Evolutionary conservation across 2,888 invertebrate species (phyloP).

Genomic region (Cerastis leucographa): DNA sequence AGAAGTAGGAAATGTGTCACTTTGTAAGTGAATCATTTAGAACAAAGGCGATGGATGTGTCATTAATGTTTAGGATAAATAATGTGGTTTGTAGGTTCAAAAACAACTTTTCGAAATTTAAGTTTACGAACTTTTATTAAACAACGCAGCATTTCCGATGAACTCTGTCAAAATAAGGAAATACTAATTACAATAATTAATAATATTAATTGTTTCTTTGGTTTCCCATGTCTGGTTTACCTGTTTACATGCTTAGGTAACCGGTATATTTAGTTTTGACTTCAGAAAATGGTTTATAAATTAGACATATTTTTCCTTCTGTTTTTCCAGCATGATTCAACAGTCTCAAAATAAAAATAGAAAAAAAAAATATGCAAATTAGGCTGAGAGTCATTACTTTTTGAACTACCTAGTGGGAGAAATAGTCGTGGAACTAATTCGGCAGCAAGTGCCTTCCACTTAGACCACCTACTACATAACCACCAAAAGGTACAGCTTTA

Average conservation of each 20-base stretch:
- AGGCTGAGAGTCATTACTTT: not conserved
- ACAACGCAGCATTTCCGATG: not conserved
- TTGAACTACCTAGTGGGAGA: not conserved
- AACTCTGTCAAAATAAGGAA: conserved; percentile 27
- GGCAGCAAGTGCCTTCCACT: not conserved
- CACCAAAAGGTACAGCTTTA: not conserved
- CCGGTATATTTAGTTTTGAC: conserved; percentile 3
- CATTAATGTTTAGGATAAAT: conserved; percentile 47
- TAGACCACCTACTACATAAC: not conserved
- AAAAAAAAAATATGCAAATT: not conserved
- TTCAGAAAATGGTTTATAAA: not conserved
- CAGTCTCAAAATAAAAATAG: not conserved
- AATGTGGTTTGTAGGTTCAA: conserved; percentile 8
- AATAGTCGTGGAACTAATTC: not conserved
- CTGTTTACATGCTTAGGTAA: not conserved
- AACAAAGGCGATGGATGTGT: conserved; percentile 49
- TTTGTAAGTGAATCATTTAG: conserved; percentile 49
- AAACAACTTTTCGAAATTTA: conserved; percentile 34
- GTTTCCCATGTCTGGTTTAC: not conserved
- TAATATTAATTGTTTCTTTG: not conserved
- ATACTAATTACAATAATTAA: not conserved
- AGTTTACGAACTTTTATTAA: not conserved
- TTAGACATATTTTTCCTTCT: not conserved
- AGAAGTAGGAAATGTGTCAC: conserved; percentile 27
- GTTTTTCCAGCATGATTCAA: not conserved